These are phyloP conservation scores for Camponotus vicinus DNA, from an alignment of 1,140 invertebrate genomes.

Conservation along the genomic window DNA sequence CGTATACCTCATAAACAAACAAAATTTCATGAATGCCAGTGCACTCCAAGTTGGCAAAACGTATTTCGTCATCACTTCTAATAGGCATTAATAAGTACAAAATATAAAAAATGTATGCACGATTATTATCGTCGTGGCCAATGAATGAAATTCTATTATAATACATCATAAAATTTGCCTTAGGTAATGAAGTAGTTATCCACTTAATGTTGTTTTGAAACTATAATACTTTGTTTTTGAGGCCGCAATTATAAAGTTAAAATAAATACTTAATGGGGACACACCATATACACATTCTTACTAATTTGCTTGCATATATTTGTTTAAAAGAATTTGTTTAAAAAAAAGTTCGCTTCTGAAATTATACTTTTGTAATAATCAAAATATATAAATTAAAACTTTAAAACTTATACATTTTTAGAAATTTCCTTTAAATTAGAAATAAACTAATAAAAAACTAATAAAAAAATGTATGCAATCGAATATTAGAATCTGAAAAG, in stretches of 20 bases:
- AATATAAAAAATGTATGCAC: neutral
- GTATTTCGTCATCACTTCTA: neutral
- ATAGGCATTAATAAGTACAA: neutral
- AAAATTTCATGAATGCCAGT: conserved; percentile 36
- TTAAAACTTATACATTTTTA: neutral
- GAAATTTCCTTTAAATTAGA: neutral
- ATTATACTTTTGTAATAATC: neutral
- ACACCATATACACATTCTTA: neutral
- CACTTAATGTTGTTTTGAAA: neutral
- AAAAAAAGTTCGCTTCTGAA: conserved; percentile 20
- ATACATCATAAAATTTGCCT: neutral
- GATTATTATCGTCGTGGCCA: neutral
- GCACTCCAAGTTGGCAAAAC: neutral
- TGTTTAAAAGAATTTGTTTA: neutral
- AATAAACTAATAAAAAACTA: neutral
- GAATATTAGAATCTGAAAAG: neutral
- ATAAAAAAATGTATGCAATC: neutral
- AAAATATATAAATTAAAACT: conserved; percentile 11
- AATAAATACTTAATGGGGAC: neutral
- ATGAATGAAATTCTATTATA: neutral
- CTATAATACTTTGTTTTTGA: neutral
- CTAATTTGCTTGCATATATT: neutral
- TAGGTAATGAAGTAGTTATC: neutral
- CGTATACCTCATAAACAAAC: neutral
- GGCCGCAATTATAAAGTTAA: neutral